Conservation (phyloP, 2,113 vertebrate species). For the Ophiodon elongatus region DNA sequence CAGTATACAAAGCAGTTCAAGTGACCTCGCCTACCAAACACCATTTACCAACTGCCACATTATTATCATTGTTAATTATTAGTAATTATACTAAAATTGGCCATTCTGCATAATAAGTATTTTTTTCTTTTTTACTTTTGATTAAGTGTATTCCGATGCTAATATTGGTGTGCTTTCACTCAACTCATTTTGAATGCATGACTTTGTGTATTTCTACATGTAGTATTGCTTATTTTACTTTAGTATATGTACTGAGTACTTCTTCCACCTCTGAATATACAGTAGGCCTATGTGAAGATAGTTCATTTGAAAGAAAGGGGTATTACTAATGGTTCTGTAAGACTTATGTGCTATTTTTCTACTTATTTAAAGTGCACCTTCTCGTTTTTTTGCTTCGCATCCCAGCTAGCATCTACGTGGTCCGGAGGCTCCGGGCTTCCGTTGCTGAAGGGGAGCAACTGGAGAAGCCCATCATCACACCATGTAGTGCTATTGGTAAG, state of each 20-base stretch:
- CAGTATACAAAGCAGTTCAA: background rate
- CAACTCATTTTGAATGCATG: background rate
- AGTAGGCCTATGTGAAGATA: background rate
- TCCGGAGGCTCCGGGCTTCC: conserved; percentile 79
- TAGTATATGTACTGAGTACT: background rate
- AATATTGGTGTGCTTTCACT: background rate
- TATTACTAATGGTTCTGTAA: background rate
- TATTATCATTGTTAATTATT: background rate
- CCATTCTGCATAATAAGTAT: background rate
- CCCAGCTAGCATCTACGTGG: conserved; percentile 80
- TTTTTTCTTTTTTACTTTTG: too few relatives aligned
- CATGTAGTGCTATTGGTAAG: conserved; percentile 80
- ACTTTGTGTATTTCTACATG: background rate
- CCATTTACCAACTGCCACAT: background rate
- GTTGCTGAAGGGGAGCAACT: conserved; percentile 60
- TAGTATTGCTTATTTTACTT: background rate
- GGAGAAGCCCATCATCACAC: conserved; percentile 72
- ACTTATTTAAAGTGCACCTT: background rate
- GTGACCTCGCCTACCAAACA: background rate
- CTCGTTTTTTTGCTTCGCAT: background rate
- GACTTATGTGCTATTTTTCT: background rate
- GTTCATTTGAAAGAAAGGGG: background rate
- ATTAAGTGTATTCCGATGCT: too few relatives aligned
- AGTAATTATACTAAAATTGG: background rate
- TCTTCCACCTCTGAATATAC: background rate